Percentiles rank a stretch among this genome's conserved stretches.
Evolutionary conservation across 2,888 invertebrate species (phyloP).

Genomic region (Amphipoea oculea): DNA sequence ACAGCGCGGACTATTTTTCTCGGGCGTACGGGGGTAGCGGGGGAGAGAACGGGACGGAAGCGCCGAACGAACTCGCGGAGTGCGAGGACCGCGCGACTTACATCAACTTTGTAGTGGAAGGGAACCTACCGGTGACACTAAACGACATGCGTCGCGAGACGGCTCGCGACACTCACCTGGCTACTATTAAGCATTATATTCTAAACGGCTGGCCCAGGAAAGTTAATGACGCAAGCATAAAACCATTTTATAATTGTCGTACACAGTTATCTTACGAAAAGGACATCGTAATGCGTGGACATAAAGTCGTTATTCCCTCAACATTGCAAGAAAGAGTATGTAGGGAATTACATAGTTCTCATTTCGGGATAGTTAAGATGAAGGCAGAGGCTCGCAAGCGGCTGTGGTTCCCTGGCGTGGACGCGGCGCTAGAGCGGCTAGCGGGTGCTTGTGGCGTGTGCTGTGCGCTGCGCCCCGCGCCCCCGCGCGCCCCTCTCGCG

Average conservation of each 20-base stretch:
- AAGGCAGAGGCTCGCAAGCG: conserved; percentile 56
- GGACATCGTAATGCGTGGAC: conserved; percentile 13
- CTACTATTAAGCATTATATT: conserved; percentile 9
- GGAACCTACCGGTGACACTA: conserved; percentile 16
- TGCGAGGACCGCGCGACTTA: too few species aligned
- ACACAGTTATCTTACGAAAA: conserved; percentile 21
- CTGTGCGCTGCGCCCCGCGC: conserved; percentile 9
- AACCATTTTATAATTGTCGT: conserved; percentile 15
- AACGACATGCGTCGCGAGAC: conserved; percentile 15
- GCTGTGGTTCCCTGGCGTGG: conserved; percentile 61
- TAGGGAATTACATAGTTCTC: conserved; percentile 22
- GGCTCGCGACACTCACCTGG: neutral
- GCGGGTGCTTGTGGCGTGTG: neutral
- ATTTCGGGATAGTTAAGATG: conserved; percentile 37
- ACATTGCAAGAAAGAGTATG: neutral
- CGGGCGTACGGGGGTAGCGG: too few species aligned
- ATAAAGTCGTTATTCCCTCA: conserved; percentile 27
- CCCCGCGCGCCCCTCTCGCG: conserved; percentile 53
- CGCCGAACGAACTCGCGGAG: too few species aligned
- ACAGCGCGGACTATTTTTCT: too few species aligned
- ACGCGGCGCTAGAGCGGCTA: conserved; percentile 42
- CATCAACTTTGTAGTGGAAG: too few species aligned
- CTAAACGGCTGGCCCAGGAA: conserved; percentile 36
- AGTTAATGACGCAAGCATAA: neutral
- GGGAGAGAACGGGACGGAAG: too few species aligned